Base-by-base conservation (phyloP, 2,113 vertebrate species). In the Todiramphus chloris region DNA sequence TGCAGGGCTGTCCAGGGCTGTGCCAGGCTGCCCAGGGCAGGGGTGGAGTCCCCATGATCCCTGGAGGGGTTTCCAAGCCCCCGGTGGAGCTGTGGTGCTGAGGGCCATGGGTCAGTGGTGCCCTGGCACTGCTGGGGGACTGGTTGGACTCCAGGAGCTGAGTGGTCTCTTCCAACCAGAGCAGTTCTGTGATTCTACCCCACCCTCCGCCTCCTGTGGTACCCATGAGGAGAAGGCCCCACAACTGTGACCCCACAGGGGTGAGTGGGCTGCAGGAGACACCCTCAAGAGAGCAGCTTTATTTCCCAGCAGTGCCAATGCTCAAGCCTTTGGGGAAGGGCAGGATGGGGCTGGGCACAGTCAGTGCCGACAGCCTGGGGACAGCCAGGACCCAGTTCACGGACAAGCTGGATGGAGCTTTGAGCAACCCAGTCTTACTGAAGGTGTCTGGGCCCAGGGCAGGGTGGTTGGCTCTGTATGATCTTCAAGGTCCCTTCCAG, bases 261-360 rank as follows among this genome's bases (percentile, higher is more conserved):
- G 9, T 6, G 10, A 7, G 51, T 62, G 58, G 21, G 58, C 69
- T 7, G 0, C 74, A 88, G 69, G n/a, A 82, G 35, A 78, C 80
- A 67, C 43, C 39, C 59, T 73, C 31, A 9, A 9, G 68, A 72
- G 70, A 85, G 48, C 9, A 64, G 60, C 44, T 95, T 96, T 96
- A 95, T 95, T 96, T 91, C 31, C 72, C 43, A 41, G 83, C 1
- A 1, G 48, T 46, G 53, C 46, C 58, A 23, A 43, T 35, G 87
- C 64, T 72, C 6, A 23, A 58, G 43, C 58, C 51, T 50, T 44
- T 1, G 1, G 70, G 37, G 37, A 58, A 39, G 15, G 35, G 35
- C 55, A 0, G 1, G 39, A 20, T 7, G 27, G 51, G 66, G 66
- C 64, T 74, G 33, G 51, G 46, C 8, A 2, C 20, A 4, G 58